These are phyloP conservation scores for Pempheris klunzingeri DNA, from an alignment of 2,797 vertebrate species.

Conservation along the genomic window DNA sequence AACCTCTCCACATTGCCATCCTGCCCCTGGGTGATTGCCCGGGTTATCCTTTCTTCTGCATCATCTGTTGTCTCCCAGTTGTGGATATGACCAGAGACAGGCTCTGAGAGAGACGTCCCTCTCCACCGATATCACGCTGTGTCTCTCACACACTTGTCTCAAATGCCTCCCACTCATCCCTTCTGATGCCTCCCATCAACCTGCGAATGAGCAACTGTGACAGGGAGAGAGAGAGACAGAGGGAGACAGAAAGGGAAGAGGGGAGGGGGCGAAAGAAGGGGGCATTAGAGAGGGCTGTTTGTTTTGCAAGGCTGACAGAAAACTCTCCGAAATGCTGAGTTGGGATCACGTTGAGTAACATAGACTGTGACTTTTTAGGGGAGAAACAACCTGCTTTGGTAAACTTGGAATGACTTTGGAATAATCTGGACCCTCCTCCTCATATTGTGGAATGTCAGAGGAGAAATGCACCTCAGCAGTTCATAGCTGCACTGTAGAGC, in stretches of 20 bases:
- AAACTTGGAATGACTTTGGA: slow-evolving; percentile 84
- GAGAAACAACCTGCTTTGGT: slow-evolving; percentile 80
- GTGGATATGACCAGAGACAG: slow-evolving; percentile 73
- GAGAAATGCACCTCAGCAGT: slow-evolving; percentile 76
- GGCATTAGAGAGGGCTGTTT: slow-evolving; percentile 79
- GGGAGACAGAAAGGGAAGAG: slow-evolving; percentile 58
- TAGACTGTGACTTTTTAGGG: slow-evolving; percentile 79
- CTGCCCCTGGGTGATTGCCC: slow-evolving; percentile 75
- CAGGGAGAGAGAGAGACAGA: slow-evolving; percentile 69
- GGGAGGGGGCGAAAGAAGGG: slow-evolving; percentile 63
- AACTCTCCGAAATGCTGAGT: slow-evolving; percentile 79
- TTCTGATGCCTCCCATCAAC: slow-evolving; percentile 81
- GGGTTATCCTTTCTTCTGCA: slow-evolving; percentile 65
- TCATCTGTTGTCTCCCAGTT: slow-evolving; percentile 70
- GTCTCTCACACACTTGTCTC: slow-evolving; percentile 78
- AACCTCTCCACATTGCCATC: slow-evolving; percentile 47
- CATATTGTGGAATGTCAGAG: slow-evolving; percentile 61
- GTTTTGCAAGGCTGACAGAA: slow-evolving; percentile 84
- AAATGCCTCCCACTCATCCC: slow-evolving; percentile 78
- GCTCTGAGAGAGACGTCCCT: slow-evolving; percentile 71
- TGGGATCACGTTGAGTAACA: slow-evolving; percentile 74
- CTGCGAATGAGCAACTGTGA: slow-evolving; percentile 82
- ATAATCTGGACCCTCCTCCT: slow-evolving; percentile 66
- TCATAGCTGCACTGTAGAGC: slow-evolving; percentile 47
- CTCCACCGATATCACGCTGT: slow-evolving; percentile 67